Conservation (phyloP, 2,888 invertebrate genomes). For the Leptinotarsa rubiginosa region DNA sequence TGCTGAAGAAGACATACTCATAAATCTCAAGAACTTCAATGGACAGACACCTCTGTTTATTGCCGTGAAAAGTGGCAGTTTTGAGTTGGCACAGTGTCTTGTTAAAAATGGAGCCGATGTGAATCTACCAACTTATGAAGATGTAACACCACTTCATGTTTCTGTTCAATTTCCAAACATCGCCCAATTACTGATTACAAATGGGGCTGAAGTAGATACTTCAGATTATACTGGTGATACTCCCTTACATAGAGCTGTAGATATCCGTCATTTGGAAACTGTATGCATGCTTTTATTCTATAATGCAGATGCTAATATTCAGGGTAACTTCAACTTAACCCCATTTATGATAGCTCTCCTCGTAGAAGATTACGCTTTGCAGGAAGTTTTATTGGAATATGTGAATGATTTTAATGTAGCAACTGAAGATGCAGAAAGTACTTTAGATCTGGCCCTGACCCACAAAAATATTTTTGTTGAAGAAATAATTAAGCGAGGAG, state of each 20-base stretch:
- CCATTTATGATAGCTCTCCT: constrained; percentile 54
- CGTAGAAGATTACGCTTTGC: constrained; percentile 42
- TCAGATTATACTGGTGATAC: constrained; percentile 50
- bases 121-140: constrained; percentile 46
- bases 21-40: constrained; percentile 52
- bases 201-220: constrained; percentile 54
- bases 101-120: constrained; percentile 53
- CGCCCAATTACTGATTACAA: constrained; percentile 48
- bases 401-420: constrained; percentile 49
- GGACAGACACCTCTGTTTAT: constrained; percentile 53
- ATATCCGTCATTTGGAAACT: constrained; percentile 45
- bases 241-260: constrained; percentile 53
- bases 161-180: constrained; percentile 48
- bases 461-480: constrained; percentile 46
- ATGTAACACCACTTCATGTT: constrained; percentile 53
- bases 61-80: constrained; percentile 45
- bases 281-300: constrained; percentile 56
- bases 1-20: constrained; percentile 44
- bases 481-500: constrained; percentile 52
- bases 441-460: constrained; percentile 49
- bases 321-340: constrained; percentile 46
- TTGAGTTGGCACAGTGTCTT: constrained; percentile 44
- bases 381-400: constrained; percentile 50
- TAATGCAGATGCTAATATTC: constrained; percentile 50
- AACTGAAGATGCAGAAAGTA: constrained; percentile 45